phyloP scores from a whole-genome alignment of 2,888 invertebrate genomes.

The Leucania comma region DNA sequence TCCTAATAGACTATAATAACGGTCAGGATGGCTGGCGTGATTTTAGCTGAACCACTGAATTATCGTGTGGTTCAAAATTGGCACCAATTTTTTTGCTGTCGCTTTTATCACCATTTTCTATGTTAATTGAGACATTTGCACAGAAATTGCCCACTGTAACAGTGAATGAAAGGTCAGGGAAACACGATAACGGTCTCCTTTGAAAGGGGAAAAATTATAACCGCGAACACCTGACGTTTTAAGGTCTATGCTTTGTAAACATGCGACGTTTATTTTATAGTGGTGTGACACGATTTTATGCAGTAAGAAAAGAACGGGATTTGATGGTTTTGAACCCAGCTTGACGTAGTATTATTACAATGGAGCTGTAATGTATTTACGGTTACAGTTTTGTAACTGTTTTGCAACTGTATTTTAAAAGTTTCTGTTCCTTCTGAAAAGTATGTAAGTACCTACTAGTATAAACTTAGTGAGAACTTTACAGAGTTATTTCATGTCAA shows the following conservation, averaged over 20 bases:
- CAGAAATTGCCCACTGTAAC: constrained; percentile 77
- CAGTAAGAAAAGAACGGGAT: constrained; percentile 20
- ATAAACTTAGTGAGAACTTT: background rate
- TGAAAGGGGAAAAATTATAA: constrained; percentile 64
- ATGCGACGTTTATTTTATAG: constrained; percentile 60
- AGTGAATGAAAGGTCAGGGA: constrained; percentile 68
- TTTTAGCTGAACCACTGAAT: constrained; percentile 76
- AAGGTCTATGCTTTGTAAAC: constrained; percentile 63
- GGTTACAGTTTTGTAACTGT: constrained; percentile 16
- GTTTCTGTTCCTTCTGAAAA: background rate
- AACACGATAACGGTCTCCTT: constrained; percentile 62
- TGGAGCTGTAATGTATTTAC: constrained; percentile 6
- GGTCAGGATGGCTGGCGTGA: constrained; percentile 61
- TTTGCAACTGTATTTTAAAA: constrained; percentile 9
- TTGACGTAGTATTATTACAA: constrained; percentile 15
- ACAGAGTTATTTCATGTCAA: background rate
- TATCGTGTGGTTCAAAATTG: constrained; percentile 80
- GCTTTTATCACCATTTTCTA: constrained; percentile 81
- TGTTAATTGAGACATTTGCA: constrained; percentile 87
- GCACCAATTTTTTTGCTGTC: constrained; percentile 81
- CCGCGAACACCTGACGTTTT: constrained; percentile 50
- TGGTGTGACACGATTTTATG: constrained; percentile 37
- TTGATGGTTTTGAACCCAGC: constrained; percentile 31
- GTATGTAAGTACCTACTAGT: background rate
- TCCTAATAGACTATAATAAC: constrained; percentile 70